Conservation (phyloP, 1,140 invertebrate genomes). For the Zaprionus davidi region DNA sequence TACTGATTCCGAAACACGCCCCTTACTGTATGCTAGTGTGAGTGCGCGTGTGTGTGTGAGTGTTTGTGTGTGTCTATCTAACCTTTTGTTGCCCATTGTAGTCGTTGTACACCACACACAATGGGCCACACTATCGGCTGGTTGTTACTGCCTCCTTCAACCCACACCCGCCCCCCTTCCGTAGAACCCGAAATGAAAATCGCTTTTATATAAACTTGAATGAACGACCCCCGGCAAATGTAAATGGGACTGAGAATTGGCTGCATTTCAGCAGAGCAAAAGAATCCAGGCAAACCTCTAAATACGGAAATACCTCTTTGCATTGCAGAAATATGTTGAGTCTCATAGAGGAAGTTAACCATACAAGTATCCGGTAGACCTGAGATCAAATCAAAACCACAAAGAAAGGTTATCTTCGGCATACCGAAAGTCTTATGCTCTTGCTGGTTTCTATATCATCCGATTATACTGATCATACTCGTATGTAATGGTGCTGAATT, state of each 20-base stretch:
- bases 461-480: too few relatives aligned
- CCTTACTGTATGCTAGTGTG: slow-evolving; percentile 34
- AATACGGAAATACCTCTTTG: slow-evolving; percentile 10
- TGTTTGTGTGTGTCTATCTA: slow-evolving; percentile 47
- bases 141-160: slow-evolving; percentile 26
- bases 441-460: too few relatives aligned
- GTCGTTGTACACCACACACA: slow-evolving; percentile 61
- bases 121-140: slow-evolving; percentile 63
- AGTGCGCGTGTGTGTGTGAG: slow-evolving; percentile 35
- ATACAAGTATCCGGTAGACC: background rate
- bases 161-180: background rate
- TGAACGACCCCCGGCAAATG: slow-evolving; percentile 32
- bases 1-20: slow-evolving; percentile 62
- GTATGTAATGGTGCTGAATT: too few relatives aligned
- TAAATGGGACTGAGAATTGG: slow-evolving; percentile 29
- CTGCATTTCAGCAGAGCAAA: slow-evolving; percentile 8
- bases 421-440: too few relatives aligned
- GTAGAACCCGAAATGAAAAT: slow-evolving; percentile 56
- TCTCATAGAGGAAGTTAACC: background rate
- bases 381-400: background rate
- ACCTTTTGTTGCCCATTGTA: slow-evolving; percentile 78
- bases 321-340: background rate
- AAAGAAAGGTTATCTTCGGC: too few relatives aligned
- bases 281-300: background rate
- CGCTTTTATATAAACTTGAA: slow-evolving; percentile 80